phyloP scores from a whole-genome alignment of 2,888 invertebrate genomes.

The Synergus japonicus region DNA sequence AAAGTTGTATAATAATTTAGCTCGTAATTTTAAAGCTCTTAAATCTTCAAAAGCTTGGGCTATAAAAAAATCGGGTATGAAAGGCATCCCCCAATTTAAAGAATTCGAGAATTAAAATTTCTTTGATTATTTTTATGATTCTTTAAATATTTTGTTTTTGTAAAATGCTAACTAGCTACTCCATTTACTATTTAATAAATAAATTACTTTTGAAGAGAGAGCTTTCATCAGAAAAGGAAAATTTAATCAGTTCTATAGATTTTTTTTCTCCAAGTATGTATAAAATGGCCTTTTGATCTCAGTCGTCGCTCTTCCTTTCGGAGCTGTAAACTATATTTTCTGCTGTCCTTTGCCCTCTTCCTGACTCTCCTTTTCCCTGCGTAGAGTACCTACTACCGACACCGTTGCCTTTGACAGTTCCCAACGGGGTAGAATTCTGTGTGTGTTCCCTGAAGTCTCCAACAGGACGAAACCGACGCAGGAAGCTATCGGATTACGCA shows the following conservation, averaged over 20 bases:
- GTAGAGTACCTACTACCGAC: not conserved
- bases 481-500: slow-evolving; percentile 36
- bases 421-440: slow-evolving; percentile 40
- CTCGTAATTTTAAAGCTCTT: not conserved
- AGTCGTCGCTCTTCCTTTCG: not conserved
- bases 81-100: not conserved
- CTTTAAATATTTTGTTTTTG: not conserved
- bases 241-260: not conserved
- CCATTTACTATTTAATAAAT: not conserved
- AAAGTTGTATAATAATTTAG: not conserved
- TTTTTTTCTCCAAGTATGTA: slow-evolving; percentile 4
- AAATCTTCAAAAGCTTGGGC: not conserved
- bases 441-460: slow-evolving; percentile 24
- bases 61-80: not conserved
- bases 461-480: slow-evolving; percentile 31
- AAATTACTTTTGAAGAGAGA: not conserved
- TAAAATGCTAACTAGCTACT: not conserved
- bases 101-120: not conserved
- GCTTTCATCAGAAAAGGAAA: not conserved
- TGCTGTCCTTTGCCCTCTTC: not conserved
- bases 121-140: not conserved
- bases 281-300: slow-evolving; percentile 4
- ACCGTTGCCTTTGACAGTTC: slow-evolving; percentile 30
- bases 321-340: slow-evolving; percentile 3
- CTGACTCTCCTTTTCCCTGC: slow-evolving; percentile 9